A percentile compares a stretch with the other conserved stretches of the same genome.
Evolutionary conservation across 1,140 invertebrate species (phyloP).

Genomic region (Zaprionus lachaisei): DNA sequence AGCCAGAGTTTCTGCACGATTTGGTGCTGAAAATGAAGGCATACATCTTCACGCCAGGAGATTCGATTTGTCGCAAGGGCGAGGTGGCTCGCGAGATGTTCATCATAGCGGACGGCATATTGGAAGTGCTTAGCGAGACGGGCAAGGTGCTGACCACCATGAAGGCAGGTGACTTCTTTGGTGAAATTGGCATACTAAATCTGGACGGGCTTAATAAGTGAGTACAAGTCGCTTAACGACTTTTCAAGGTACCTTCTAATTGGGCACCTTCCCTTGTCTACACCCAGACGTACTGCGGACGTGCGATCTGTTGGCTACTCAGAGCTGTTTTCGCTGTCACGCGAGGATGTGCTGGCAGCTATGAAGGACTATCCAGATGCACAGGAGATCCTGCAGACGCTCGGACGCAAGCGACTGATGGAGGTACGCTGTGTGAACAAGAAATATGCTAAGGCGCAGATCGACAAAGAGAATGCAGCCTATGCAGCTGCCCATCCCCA

Average conservation of each 20-base stretch:
- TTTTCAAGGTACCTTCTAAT: neutral
- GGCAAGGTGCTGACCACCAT: conserved; percentile 97
- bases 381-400: conserved; percentile 95
- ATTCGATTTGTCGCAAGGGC: conserved; percentile 96
- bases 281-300: conserved; percentile 94
- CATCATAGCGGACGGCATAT: conserved; percentile 98
- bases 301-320: conserved; percentile 98
- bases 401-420: conserved; percentile 94
- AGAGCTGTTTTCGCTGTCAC: conserved; percentile 96
- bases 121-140: conserved; percentile 97
- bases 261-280: neutral
- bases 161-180: conserved; percentile 99
- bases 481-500: conserved; percentile 66
- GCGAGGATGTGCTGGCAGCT: conserved; percentile 96
- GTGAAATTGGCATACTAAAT: conserved; percentile 98
- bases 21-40: conserved; percentile 99
- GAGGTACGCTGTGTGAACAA: conserved; percentile 88
- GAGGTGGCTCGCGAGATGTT: conserved; percentile 98
- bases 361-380: conserved; percentile 99
- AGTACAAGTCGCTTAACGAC: conserved; percentile 3
- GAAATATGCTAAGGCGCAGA: conserved; percentile 75
- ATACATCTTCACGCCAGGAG: conserved; percentile 98
- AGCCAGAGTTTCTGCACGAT: conserved; percentile 98
- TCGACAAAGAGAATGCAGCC: conserved; percentile 70
- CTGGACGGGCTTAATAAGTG: conserved; percentile 98